Conservation (phyloP, 2,113 vertebrate genomes). For the Tetraodon nigroviridis region DNA sequence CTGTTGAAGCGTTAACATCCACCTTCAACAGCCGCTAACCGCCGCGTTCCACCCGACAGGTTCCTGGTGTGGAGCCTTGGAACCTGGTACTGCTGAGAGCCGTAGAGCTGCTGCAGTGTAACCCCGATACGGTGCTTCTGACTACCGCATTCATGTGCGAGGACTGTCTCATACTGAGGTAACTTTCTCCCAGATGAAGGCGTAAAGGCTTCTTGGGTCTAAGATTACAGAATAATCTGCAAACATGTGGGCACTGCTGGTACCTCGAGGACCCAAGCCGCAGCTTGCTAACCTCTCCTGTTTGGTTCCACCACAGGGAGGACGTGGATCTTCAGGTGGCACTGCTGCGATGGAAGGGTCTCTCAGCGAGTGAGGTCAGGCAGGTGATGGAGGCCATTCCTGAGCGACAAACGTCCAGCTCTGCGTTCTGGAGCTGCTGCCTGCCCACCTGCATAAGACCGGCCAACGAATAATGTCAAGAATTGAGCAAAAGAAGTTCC, state of each 20-base stretch:
- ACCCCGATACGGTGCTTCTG: constrained; percentile 16
- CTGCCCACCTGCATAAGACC: neutral
- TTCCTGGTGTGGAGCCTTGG: constrained; percentile 14
- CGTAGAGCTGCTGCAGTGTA: constrained; percentile 26
- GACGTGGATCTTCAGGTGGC: constrained; percentile 20
- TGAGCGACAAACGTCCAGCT: neutral
- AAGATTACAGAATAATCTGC: too few relatives aligned
- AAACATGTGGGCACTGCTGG: too few relatives aligned
- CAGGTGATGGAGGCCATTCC: constrained; percentile 39
- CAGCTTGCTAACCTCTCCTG: neutral
- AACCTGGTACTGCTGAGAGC: constrained; percentile 27
- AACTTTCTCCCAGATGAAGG: neutral
- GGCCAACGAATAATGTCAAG: neutral
- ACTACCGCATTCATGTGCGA: neutral
- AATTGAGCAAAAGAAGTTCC: too few relatives aligned
- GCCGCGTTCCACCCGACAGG: constrained; percentile 28
- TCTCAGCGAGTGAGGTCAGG: neutral
- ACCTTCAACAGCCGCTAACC: too few relatives aligned
- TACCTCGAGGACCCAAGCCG: neutral
- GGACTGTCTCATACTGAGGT: constrained; percentile 24
- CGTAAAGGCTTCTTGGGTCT: too few relatives aligned
- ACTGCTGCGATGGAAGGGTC: constrained; percentile 49
- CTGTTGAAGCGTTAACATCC: neutral
- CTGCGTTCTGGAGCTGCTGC: neutral
- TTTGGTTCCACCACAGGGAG: constrained; percentile 26